Conservation (phyloP, 2,797 vertebrate genomes). For the Stomatorhinus walkeri region DNA sequence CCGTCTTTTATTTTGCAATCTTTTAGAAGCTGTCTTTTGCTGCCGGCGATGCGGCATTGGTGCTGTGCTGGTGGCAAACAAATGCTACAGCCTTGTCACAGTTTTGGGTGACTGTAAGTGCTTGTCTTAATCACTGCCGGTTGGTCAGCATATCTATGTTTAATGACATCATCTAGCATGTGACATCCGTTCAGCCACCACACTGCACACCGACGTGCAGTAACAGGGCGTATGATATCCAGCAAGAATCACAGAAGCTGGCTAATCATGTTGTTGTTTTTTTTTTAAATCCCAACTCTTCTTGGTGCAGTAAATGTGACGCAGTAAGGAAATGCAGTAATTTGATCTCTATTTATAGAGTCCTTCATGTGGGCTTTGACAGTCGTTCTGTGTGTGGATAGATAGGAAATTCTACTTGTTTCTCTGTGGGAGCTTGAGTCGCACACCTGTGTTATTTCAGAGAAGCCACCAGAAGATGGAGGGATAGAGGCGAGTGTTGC, state of each 20-base stretch:
- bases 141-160: not conserved
- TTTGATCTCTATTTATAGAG: not conserved
- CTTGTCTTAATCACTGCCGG: not conserved
- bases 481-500: not conserved
- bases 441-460: not conserved
- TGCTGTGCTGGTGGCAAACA: conserved; percentile 5
- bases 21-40: conserved; percentile 14
- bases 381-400: not conserved
- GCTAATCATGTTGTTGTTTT: not conserved
- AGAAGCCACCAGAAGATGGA: not conserved
- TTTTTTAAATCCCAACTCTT: not conserved
- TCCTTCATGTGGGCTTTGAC: not conserved
- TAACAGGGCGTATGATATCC: not conserved
- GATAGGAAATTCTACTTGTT: not conserved
- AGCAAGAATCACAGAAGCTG: not conserved
- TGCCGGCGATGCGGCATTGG: not conserved
- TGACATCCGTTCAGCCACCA: not conserved
- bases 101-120: not conserved
- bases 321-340: not conserved
- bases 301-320: not conserved
- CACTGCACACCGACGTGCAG: not conserved
- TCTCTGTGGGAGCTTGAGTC: not conserved
- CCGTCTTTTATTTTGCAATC: conserved; percentile 10
- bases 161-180: not conserved
- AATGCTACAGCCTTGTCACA: not conserved